Base-by-base conservation (phyloP, 2,113 vertebrate species). In the Colius striatus region DNA sequence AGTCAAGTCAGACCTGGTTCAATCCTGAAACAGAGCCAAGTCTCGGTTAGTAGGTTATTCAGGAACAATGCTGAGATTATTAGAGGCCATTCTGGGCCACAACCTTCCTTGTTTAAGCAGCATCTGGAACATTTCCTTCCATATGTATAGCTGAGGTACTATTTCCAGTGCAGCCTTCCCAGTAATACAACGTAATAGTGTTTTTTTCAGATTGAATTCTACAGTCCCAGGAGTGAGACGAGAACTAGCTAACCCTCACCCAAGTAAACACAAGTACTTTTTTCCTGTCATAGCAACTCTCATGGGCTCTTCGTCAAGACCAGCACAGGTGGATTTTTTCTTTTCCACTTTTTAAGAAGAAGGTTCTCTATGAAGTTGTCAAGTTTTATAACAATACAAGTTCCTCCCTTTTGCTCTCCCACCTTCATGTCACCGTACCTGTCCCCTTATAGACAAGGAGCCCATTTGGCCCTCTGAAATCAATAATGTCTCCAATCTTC, bases 391-490 rank as follows among this genome's bases (percentile, higher is more conserved):
- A 80, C 19, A 74, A 3, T 7, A 13, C 8, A 53, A 54, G 11
- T 45, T 48, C 30, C 19, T 80, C 72, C n/a, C 16, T 34, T 92
- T 55, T 55, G 23, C 16, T 76, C 60, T 76, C 70, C 77, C 53
- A 51, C 60, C 32, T 88, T 47, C 36, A 6, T 29, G 51, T 47
- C 63, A 84, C 74, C 84, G 58, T 98, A 99, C 99, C 98, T 85
- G 97, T 95, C 6, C 98, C 98, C 53, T 98, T 89, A 72, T 99
- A 99, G 16, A 99, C 96, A 38, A 99, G 97, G 67, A 98, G 98
- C 15, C 99, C 99, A 11, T 96, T 98, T 48, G 99, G 99, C 19
- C 99, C 99, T 96, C 98, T 98, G 95, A 99, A 99, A 96, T 99
- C 98, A 32, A 99, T 97, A 60, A 93, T 91, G 60, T 99, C 98